Conservation (phyloP, 2,113 vertebrate species). For the Hymenochirus boettgeri region DNA sequence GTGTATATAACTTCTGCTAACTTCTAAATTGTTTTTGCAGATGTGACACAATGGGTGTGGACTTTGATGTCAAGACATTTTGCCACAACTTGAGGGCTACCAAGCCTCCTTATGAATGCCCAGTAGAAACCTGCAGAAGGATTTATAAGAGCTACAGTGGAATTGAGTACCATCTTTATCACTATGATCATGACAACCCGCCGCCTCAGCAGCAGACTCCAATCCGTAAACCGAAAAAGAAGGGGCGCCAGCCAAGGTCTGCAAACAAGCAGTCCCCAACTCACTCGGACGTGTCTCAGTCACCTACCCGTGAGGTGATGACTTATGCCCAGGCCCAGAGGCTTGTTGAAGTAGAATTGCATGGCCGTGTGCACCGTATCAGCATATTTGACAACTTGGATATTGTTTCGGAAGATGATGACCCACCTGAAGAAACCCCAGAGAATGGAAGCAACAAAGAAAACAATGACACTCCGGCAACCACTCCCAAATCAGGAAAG, state of each 20-base stretch:
- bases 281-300: conserved; percentile 85
- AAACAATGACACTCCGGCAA: conserved; percentile 72
- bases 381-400: conserved; percentile 97
- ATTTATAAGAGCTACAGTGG: conserved; percentile 97
- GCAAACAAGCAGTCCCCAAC: conserved; percentile 78
- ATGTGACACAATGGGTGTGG: conserved; percentile 83
- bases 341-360: conserved; percentile 94
- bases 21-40: conserved; percentile 49
- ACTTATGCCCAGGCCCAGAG: conserved; percentile 95
- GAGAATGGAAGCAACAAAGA: conserved; percentile 83
- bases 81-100: conserved; percentile 94
- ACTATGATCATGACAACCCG: conserved; percentile 96
- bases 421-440: conserved; percentile 72
- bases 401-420: too few relatives aligned
- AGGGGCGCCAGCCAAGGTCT: conserved; percentile 84
- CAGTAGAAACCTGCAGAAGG: conserved; percentile 91
- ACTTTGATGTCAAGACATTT: conserved; percentile 97
- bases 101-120: conserved; percentile 96
- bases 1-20: too few relatives aligned
- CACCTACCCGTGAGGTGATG: conserved; percentile 89
- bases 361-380: conserved; percentile 90
- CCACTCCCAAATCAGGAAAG: conserved; percentile 87
- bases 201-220: conserved; percentile 79
- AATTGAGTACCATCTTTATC: conserved; percentile 96
- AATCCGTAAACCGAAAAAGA: conserved; percentile 87